phyloP scores from a whole-genome alignment of 2,888 invertebrate species.

The Malthinus seriepunctatus region DNA sequence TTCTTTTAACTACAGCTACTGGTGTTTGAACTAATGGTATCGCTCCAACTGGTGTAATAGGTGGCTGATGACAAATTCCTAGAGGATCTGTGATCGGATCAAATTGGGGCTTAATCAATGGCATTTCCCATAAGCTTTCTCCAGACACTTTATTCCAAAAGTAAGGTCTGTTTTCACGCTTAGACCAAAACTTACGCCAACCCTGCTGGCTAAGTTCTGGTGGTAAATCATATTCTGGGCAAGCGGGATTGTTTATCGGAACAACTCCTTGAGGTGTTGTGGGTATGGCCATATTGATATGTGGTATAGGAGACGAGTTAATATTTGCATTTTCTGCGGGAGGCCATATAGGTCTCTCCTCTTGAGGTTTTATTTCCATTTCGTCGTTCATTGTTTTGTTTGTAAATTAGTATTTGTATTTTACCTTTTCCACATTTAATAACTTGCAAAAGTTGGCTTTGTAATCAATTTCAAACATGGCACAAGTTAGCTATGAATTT shows the following conservation, averaged over 20 bases:
- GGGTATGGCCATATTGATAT: constrained; percentile 56
- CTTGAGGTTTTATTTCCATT: constrained; percentile 45
- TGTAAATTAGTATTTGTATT: constrained; percentile 23
- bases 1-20: constrained; percentile 68
- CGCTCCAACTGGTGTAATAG: constrained; percentile 41
- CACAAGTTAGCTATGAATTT: constrained; percentile 14
- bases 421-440: constrained; percentile 19
- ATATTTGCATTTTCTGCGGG: constrained; percentile 45
- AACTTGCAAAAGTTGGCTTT: constrained; percentile 11
- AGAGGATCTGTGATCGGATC: constrained; percentile 92
- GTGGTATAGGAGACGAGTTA: constrained; percentile 45
- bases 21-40: constrained; percentile 54
- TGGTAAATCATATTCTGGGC: constrained; percentile 58
- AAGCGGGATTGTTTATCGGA: constrained; percentile 58
- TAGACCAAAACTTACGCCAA: constrained; percentile 97
- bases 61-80: constrained; percentile 66
- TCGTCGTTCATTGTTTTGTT: constrained; percentile 53
- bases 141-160: constrained; percentile 96
- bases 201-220: constrained; percentile 80
- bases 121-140: constrained; percentile 97
- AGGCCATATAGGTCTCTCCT: constrained; percentile 50
- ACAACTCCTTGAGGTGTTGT: constrained; percentile 61
- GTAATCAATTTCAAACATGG: constrained; percentile 9
- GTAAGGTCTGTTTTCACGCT: constrained; percentile 91
- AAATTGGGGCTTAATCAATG: constrained; percentile 73